Base-by-base conservation (phyloP, 2,113 vertebrate species). In the Pycnonotus jocosus region DNA sequence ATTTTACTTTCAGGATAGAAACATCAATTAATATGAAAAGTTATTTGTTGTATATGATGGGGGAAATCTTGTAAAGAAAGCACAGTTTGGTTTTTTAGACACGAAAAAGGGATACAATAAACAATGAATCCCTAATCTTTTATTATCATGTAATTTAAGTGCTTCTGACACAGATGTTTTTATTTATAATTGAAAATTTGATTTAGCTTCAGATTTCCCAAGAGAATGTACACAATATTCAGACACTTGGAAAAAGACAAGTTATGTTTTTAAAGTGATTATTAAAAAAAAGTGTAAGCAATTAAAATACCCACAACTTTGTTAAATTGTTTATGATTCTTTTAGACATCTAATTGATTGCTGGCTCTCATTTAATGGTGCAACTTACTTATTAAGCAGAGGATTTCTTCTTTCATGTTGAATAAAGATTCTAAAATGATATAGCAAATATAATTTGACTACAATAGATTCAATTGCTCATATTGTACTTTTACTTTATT, bases 121-220 rank as follows among this genome's bases (percentile, higher is more conserved):
- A 88, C 38, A 84, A 73, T 86, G 80, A 93, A 92, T 66, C 11
- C 24, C 57, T 60, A 64, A 24, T 83, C 14, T 93, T 94, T 92
- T 71, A 88, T 84, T 96, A 88, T 68, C 51, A 45, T 30, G 44
- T 74, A 81, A 85, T 92, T 74, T 95, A 89, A 95, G 68, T 88
- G 60, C 40, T 92, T 74, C 81, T 93, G 81, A 95, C 84, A 85
- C 84, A 93, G 94, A 96, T 92, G 94, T 96, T 97, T 97, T 58
- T 94, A 95, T 97, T 93, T 96, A 82, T 96, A 97, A 97, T 90
- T 97, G 95, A 97, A 97, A 97, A 95, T 93, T 93, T 94, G 97
- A 97, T 97, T 93, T 96, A 40, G 40, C 60, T 97, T 94, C 86
- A 82, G 50, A 88, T 96, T 93, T 90, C 91, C 92, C 92, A 56